Conservation (phyloP, 2,797 vertebrate genomes). For the Neopelma chrysocephalum region DNA sequence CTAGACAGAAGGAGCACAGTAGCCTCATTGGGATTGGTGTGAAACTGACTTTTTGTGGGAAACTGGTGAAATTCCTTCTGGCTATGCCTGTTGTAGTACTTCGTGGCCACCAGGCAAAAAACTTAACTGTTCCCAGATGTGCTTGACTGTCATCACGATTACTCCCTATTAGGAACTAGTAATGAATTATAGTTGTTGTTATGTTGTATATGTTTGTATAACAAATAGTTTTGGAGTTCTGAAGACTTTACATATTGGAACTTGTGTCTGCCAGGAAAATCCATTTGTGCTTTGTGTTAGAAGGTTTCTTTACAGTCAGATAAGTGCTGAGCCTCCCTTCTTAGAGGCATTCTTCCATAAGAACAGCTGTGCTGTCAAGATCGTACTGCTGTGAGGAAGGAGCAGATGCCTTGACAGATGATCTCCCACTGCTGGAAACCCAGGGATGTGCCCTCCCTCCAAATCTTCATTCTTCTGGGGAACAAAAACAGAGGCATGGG, state of each 20-base stretch:
- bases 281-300: background rate
- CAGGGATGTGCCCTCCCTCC: background rate
- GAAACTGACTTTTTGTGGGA: background rate
- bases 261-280: background rate
- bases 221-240: background rate
- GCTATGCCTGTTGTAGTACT: background rate
- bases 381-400: background rate
- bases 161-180: background rate
- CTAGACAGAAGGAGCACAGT: accelerated
- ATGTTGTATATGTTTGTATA: background rate
- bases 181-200: background rate
- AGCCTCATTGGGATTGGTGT: background rate
- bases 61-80: background rate
- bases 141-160: background rate
- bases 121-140: background rate
- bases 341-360: background rate
- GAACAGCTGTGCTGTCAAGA: background rate
- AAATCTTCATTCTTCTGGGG: background rate
- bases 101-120: background rate
- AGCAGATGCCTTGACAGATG: background rate
- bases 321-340: background rate
- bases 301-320: background rate
- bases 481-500: background rate
- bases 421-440: background rate
- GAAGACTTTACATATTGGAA: background rate